A percentile compares a stretch with the other conserved stretches of the same genome.
These are phyloP conservation scores for Coecobrya sp. DNA, from an alignment of 2,888 invertebrate species.

Conservation along the genomic window DNA sequence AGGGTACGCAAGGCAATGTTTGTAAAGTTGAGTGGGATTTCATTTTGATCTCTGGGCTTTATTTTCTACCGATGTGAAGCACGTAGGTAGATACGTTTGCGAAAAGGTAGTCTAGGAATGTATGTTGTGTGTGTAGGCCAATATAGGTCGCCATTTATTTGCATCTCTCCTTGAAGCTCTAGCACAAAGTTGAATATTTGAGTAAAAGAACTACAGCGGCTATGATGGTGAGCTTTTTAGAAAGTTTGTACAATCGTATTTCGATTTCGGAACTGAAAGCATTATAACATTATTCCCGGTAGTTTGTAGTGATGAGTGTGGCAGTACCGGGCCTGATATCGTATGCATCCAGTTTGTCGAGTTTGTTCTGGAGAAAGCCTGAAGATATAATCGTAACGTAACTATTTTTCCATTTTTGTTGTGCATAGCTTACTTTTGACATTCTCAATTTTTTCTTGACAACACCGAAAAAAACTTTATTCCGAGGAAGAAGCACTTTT, in stretches of 20 bases:
- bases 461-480: neutral
- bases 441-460: neutral
- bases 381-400: neutral
- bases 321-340: neutral
- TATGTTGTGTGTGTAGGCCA: too few species aligned
- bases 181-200: neutral
- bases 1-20: constrained; percentile 3
- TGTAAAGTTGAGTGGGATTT: constrained; percentile 42
- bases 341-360: neutral
- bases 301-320: neutral
- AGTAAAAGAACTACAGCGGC: neutral
- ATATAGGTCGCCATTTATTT: too few species aligned
- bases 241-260: constrained; percentile 16
- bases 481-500: neutral
- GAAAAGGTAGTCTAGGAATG: neutral
- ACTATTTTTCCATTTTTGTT: constrained; percentile 9
- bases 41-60: constrained; percentile 35
- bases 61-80: neutral
- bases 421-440: neutral
- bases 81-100: neutral
- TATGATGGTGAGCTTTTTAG: neutral
- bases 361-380: neutral
- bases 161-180: too few species aligned
- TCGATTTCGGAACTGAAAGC: neutral
- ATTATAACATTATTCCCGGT: neutral